Percentiles rank a stretch among this genome's conserved stretches.
phyloP scores from a whole-genome alignment of 1,140 invertebrate species.

The Capitella teleta region DNA sequence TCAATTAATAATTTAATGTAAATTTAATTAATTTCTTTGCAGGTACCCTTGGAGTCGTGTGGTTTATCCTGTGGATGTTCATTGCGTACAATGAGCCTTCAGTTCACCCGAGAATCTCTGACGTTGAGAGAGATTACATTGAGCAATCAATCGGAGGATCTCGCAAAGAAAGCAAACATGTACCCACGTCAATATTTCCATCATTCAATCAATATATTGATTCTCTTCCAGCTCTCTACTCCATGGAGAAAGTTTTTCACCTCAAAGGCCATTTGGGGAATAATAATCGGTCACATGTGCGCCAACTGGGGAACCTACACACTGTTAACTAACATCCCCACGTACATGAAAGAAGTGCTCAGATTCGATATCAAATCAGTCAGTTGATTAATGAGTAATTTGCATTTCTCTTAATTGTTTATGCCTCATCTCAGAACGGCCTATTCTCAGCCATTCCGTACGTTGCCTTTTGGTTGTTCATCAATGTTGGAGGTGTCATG shows the following conservation, averaged over 20 bases:
- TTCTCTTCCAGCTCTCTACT: neutral
- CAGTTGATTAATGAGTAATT: slow-evolving; percentile 18
- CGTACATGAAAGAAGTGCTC: slow-evolving; percentile 41
- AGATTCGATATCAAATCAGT: slow-evolving; percentile 38
- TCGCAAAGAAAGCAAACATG: neutral
- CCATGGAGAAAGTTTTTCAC: slow-evolving; percentile 31
- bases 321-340: slow-evolving; percentile 40
- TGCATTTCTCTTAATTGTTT: too few species aligned
- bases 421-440: slow-evolving; percentile 29
- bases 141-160: neutral
- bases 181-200: too few species aligned
- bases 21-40: neutral
- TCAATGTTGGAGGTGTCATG: slow-evolving; percentile 28
- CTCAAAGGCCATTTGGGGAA: slow-evolving; percentile 28
- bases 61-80: slow-evolving; percentile 19
- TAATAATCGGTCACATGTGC: slow-evolving; percentile 24
- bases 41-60: slow-evolving; percentile 15
- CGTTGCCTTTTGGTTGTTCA: slow-evolving; percentile 32
- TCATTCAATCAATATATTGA: neutral
- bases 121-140: slow-evolving; percentile 19
- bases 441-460: slow-evolving; percentile 40
- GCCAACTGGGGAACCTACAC: slow-evolving; percentile 39
- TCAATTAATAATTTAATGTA: too few species aligned
- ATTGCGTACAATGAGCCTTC: slow-evolving; percentile 17
- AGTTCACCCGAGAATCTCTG: slow-evolving; percentile 18